phyloP scores from a whole-genome alignment of 2,113 vertebrate genomes.

The Syngnathus typhle region DNA sequence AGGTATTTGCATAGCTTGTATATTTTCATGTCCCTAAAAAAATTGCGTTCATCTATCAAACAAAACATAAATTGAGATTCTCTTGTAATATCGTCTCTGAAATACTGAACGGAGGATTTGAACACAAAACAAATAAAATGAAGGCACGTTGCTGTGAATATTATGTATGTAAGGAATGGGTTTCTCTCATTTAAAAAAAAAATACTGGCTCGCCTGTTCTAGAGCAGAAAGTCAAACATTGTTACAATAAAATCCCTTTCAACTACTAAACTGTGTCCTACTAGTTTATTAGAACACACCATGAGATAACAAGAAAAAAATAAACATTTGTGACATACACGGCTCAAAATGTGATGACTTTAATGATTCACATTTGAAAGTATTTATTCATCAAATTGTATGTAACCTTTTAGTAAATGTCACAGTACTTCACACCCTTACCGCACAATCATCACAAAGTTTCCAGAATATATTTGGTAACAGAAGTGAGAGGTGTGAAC shows the following conservation, averaged over 20 bases:
- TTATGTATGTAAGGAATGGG: slow-evolving; percentile 63
- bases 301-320: background rate
- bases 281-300: background rate
- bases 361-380: background rate
- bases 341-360: background rate
- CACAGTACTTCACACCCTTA: slow-evolving; percentile 54
- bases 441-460: slow-evolving; percentile 48
- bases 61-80: slow-evolving; percentile 30
- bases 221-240: slow-evolving; percentile 27
- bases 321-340: background rate
- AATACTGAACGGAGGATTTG: slow-evolving; percentile 41
- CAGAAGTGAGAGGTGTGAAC: slow-evolving; percentile 45
- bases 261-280: slow-evolving; percentile 22
- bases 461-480: slow-evolving; percentile 30
- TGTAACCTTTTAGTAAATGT: slow-evolving; percentile 45
- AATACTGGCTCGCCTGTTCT: slow-evolving; percentile 31
- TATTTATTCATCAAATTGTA: background rate
- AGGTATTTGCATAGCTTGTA: slow-evolving; percentile 80
- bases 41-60: slow-evolving; percentile 51
- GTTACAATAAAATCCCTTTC: slow-evolving; percentile 21
- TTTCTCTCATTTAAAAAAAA: slow-evolving; percentile 61
- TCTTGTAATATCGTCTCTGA: slow-evolving; percentile 32
- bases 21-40: slow-evolving; percentile 54
- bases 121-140: slow-evolving; percentile 45
- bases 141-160: slow-evolving; percentile 63